Conservation (phyloP, 2,113 vertebrate species). For the Hippocampus guttulatus region DNA sequence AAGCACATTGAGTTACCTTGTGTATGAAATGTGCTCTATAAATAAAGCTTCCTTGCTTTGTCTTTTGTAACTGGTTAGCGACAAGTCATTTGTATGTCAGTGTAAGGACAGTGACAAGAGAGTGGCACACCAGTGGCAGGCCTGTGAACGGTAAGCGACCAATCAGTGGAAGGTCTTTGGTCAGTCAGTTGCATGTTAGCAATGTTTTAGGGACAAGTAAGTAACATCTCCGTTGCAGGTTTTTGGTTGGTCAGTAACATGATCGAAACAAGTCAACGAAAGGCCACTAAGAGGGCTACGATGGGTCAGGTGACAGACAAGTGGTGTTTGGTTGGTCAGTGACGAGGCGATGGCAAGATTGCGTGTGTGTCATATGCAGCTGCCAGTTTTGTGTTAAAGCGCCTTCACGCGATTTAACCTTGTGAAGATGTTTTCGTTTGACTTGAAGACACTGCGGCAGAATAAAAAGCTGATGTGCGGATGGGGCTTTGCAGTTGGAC, state of each 20-base stretch:
- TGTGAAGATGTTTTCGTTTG: too few species aligned
- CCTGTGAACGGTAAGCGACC: too few species aligned
- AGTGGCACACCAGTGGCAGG: not conserved
- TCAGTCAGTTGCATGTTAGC: not conserved
- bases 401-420: not conserved
- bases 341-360: too few species aligned
- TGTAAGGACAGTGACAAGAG: not conserved
- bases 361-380: too few species aligned
- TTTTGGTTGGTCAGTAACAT: not conserved
- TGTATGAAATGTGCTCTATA: too few species aligned
- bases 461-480: not conserved
- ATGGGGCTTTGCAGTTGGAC: constrained; percentile 1
- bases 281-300: too few species aligned
- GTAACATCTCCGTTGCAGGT: not conserved
- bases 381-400: not conserved
- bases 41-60: too few species aligned
- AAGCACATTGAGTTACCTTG: too few species aligned
- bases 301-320: too few species aligned
- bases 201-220: not conserved
- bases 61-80: too few species aligned
- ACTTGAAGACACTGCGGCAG: not conserved
- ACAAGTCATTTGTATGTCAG: not conserved
- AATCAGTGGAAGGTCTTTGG: not conserved
- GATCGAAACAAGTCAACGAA: too few species aligned
- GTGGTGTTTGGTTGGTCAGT: too few species aligned